Conservation (phyloP, 2,888 invertebrate genomes). For the Limulus polyphemus region DNA sequence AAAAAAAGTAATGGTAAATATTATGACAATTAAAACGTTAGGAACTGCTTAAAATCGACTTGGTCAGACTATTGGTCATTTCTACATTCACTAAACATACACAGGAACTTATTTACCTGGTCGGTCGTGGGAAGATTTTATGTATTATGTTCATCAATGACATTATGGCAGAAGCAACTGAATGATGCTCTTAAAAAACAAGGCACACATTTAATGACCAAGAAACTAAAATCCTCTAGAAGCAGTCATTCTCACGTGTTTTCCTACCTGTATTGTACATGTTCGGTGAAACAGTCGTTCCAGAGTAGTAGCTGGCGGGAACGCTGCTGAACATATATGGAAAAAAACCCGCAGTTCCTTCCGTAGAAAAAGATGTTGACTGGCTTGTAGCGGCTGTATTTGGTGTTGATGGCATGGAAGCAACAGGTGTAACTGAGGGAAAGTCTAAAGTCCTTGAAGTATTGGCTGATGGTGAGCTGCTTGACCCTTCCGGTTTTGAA, state of each 20-base stretch:
- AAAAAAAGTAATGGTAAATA: too few relatives aligned
- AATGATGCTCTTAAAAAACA: too few relatives aligned
- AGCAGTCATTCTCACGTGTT: constrained; percentile 1
- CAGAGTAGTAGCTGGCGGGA: constrained; percentile 32
- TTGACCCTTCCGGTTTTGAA: constrained; percentile 4
- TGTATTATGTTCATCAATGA: too few relatives aligned
- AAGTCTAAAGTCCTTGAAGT: constrained; percentile 2
- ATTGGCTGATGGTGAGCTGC: constrained; percentile 1
- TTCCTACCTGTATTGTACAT: constrained; percentile 26
- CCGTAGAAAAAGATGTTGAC: constrained; percentile 2
- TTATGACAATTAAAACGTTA: too few relatives aligned
- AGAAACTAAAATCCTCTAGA: too few relatives aligned
- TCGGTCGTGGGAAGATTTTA: too few relatives aligned
- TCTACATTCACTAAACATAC: too few relatives aligned
- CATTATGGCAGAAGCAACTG: too few relatives aligned
- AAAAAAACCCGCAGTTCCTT: constrained; percentile 30
- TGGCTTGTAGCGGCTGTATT: constrained; percentile 5
- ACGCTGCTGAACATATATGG: constrained; percentile 39
- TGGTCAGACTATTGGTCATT: too few relatives aligned
- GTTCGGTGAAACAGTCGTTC: constrained; percentile 5
- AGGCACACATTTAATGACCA: too few relatives aligned
- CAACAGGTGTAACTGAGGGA: background rate
- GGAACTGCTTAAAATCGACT: too few relatives aligned
- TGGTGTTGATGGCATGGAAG: background rate
- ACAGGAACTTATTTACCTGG: too few relatives aligned